Percentiles rank a stretch among this genome's conserved stretches.
These are phyloP conservation scores for Hyaena hyaena DNA, from an alignment of 2,113 vertebrate species.

Conservation along the genomic window DNA sequence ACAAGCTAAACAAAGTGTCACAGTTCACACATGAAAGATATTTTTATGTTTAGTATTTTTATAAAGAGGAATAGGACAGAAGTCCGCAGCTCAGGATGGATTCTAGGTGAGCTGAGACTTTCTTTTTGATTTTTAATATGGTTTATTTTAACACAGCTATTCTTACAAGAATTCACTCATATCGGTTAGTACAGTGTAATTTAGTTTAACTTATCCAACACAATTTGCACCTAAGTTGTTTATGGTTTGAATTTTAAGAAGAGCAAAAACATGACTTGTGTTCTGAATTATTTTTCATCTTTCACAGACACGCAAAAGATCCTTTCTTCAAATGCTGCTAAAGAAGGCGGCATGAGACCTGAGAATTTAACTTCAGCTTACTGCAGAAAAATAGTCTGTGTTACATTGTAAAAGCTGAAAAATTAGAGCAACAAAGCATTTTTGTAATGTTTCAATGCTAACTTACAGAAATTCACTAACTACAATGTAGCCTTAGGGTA, in stretches of 20 bases:
- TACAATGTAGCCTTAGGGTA: slow-evolving; percentile 47
- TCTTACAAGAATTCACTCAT: slow-evolving; percentile 80
- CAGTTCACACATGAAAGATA: neutral
- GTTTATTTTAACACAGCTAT: slow-evolving; percentile 83
- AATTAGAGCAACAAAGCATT: slow-evolving; percentile 79
- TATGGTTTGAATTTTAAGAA: slow-evolving; percentile 80
- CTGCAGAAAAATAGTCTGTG: slow-evolving; percentile 81
- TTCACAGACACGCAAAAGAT: slow-evolving; percentile 81
- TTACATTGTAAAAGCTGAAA: slow-evolving; percentile 84
- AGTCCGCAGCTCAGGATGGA: neutral
- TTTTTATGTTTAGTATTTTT: neutral
- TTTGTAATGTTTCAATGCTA: slow-evolving; percentile 80
- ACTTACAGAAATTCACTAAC: slow-evolving; percentile 73
- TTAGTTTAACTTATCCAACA: slow-evolving; percentile 83
- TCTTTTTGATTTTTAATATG: slow-evolving; percentile 74
- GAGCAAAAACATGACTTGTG: slow-evolving; percentile 64
- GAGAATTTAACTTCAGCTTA: slow-evolving; percentile 84
- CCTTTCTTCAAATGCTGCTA: slow-evolving; percentile 71
- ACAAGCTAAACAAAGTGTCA: neutral
- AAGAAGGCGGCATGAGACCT: slow-evolving; percentile 76
- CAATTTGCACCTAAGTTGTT: slow-evolving; percentile 76
- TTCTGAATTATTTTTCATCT: slow-evolving; percentile 81
- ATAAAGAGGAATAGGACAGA: neutral
- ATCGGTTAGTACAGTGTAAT: slow-evolving; percentile 81
- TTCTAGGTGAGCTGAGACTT: neutral